phyloP scores from a whole-genome alignment of 2,888 invertebrate genomes.

The Drosophila subsilvestris region DNA sequence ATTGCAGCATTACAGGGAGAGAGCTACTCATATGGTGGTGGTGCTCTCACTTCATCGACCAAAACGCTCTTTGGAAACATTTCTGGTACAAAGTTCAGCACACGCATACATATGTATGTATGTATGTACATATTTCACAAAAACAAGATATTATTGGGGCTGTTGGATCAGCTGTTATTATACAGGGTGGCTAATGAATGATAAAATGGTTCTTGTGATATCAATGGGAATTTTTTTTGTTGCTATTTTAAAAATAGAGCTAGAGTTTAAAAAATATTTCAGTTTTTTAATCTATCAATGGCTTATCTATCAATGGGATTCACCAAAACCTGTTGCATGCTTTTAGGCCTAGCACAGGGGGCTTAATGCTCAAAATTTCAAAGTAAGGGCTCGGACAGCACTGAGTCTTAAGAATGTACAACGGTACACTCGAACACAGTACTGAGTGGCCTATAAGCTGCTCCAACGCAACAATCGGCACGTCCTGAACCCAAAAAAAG shows the following conservation, averaged over 20 bases:
- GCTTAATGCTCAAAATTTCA: too few species aligned
- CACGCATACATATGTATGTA: background rate
- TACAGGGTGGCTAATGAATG: background rate
- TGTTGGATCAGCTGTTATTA: background rate
- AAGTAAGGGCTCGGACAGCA: background rate
- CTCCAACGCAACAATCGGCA: slow-evolving; percentile 27
- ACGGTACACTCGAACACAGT: background rate
- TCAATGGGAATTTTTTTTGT: background rate
- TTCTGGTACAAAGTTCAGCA: slow-evolving; percentile 22
- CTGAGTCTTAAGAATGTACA: slow-evolving; percentile 5
- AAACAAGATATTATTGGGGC: slow-evolving; percentile 6
- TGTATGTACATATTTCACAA: slow-evolving; percentile 8
- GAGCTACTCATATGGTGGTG: background rate
- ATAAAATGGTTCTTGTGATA: background rate
- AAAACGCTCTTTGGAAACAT: slow-evolving; percentile 7
- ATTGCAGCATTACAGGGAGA: background rate
- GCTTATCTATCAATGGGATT: too few species aligned
- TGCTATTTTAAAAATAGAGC: too few species aligned
- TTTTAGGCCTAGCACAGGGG: too few species aligned
- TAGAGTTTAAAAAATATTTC: too few species aligned
- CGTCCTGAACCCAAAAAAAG: slow-evolving; percentile 11
- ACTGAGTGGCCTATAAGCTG: slow-evolving; percentile 4
- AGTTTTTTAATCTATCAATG: too few species aligned
- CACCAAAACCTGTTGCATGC: too few species aligned
- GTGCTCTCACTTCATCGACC: background rate